Evolutionary conservation across 1,140 invertebrate species (phyloP), one percentile per base, ranked within the genome.

Genomic region (Formica selysi): DNA sequence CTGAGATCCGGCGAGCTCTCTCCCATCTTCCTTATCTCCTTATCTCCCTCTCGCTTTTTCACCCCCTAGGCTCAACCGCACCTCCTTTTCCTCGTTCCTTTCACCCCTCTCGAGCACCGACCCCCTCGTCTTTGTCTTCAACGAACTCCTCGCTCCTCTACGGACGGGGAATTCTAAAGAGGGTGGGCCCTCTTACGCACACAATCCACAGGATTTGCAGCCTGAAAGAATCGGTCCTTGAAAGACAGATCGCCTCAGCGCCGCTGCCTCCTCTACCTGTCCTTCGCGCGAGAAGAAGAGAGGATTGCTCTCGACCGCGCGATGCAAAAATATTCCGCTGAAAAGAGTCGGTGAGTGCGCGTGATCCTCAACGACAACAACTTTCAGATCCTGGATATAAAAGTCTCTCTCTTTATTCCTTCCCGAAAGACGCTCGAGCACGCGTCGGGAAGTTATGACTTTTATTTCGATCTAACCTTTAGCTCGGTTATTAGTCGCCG

Each of bases 1-100:
- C 97, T 97, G 93, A 98, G 95, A 95, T 98, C 97, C 71, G 97
- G 97, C 38, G 97, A 98, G 93, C 97, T 98, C 95, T 98, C 97
- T 92, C 97, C 97, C 96, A 97, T 97, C 91, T 95, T 96, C 78
- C 91, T 91, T 92, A 90, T 92, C 88, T 91, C n/a, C 83, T 90
- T 80, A 57, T 86, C 83, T 86, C 76, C 74, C 32, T 86, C 65
- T 79, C 48, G 59, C 73, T 51, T 62, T 70, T 87, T 61, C 76
- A 65, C 59, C 71, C 32, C 57, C 67, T 29, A 13, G 44, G 32
- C 59, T 76, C 36, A 83, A 74, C 67, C 65, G 44, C 41, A 36
- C 74, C 64, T 71, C 71, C 26, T 59, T 86, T 65, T 80, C 79
- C 86, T 68, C 85, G 65, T 85, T 32, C 62, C 70, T 22, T 44